Conservation (phyloP, 1,140 invertebrate genomes). For the Tribolium madens region DNA sequence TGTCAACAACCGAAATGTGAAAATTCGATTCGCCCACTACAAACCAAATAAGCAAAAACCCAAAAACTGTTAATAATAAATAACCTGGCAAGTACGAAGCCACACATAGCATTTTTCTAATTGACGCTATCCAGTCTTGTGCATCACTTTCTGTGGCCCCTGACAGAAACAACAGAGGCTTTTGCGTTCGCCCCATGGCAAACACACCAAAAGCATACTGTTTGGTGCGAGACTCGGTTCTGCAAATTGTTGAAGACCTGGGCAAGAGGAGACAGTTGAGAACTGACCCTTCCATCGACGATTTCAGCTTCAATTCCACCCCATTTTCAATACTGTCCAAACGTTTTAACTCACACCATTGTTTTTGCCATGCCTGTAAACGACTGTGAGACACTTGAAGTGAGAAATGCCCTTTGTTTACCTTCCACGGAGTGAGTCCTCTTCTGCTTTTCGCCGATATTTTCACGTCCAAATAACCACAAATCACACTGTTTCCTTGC, state of each 20-base stretch:
- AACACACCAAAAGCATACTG: slow-evolving; percentile 71
- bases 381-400: neutral
- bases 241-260: slow-evolving; percentile 65
- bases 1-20: slow-evolving; percentile 70
- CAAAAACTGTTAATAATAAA: neutral
- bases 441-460: slow-evolving; percentile 59
- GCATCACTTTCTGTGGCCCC: slow-evolving; percentile 69
- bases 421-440: slow-evolving; percentile 63
- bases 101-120: slow-evolving; percentile 67
- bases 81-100: slow-evolving; percentile 61
- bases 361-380: slow-evolving; percentile 61
- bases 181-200: slow-evolving; percentile 64
- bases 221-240: slow-evolving; percentile 70
- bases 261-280: slow-evolving; percentile 63
- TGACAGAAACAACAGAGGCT: slow-evolving; percentile 68
- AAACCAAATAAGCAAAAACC: slow-evolving; percentile 39
- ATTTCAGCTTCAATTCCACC: slow-evolving; percentile 60
- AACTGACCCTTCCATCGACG: slow-evolving; percentile 55
- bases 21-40: slow-evolving; percentile 65
- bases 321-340: slow-evolving; percentile 60
- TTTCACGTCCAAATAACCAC: slow-evolving; percentile 63
- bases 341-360: slow-evolving; percentile 62
- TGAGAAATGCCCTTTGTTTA: slow-evolving; percentile 41
- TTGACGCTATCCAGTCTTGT: slow-evolving; percentile 70
- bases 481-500: slow-evolving; percentile 52